phyloP scores from a whole-genome alignment of 2,113 vertebrate genomes.

The Egretta garzetta region DNA sequence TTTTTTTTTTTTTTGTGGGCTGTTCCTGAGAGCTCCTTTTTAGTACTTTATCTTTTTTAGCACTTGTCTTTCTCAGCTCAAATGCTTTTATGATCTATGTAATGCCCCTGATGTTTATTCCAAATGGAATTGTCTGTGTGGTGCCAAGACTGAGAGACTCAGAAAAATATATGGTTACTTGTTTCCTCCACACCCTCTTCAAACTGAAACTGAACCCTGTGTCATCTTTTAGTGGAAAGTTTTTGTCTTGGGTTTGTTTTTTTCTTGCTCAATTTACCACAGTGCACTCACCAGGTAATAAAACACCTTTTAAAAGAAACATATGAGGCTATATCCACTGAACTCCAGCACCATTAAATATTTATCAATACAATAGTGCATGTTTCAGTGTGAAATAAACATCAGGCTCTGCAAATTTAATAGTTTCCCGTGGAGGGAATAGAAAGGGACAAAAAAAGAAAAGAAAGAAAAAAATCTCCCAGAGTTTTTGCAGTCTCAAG shows the following conservation, averaged over 20 bases:
- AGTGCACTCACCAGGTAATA: constrained; percentile 58
- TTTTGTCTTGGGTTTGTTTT: constrained; percentile 22
- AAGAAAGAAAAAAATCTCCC: constrained; percentile 36
- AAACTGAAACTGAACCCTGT: constrained; percentile 63
- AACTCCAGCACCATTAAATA: constrained; percentile 67
- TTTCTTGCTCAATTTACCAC: constrained; percentile 22
- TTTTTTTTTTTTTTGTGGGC: neutral
- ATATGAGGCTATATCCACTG: constrained; percentile 45
- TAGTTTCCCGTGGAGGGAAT: constrained; percentile 59
- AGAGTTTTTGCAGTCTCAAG: constrained; percentile 49
- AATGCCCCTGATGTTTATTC: constrained; percentile 30
- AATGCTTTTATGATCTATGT: constrained; percentile 53
- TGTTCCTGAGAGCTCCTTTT: neutral
- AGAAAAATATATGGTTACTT: constrained; percentile 56
- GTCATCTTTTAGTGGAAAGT: constrained; percentile 49
- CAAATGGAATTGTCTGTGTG: constrained; percentile 54
- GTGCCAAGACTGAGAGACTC: constrained; percentile 1
- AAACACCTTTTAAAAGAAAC: constrained; percentile 73
- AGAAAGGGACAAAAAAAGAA: neutral
- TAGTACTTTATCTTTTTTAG: neutral
- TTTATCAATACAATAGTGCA: constrained; percentile 71
- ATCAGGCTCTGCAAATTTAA: constrained; percentile 66
- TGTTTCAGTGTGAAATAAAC: constrained; percentile 64
- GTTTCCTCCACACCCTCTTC: constrained; percentile 3
- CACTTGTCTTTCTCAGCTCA: constrained; percentile 13